Conservation (phyloP, 2,113 vertebrate species). For the Lates calcarifer region DNA sequence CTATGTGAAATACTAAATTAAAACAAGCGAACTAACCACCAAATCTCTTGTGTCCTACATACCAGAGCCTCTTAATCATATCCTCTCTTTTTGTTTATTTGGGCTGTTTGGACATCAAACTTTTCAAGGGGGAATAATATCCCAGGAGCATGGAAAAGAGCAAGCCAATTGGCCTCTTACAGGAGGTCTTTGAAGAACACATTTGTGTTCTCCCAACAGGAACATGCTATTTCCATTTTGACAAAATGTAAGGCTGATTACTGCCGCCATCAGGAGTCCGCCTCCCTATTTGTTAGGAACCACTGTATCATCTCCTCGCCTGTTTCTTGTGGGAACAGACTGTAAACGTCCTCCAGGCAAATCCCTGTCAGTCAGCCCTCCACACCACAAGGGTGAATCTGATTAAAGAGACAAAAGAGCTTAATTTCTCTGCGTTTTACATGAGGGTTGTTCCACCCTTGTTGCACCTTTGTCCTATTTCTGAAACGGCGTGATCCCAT, state of each 20-base stretch:
- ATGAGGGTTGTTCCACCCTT: slow-evolving; percentile 32
- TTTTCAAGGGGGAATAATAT: slow-evolving; percentile 73
- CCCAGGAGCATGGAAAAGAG: slow-evolving; percentile 69
- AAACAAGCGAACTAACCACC: slow-evolving; percentile 48
- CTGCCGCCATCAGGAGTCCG: slow-evolving; percentile 42
- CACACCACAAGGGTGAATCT: slow-evolving; percentile 26
- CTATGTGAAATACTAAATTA: slow-evolving; percentile 24
- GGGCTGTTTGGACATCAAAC: slow-evolving; percentile 72
- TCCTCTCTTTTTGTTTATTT: slow-evolving; percentile 77
- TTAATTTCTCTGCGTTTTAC: slow-evolving; percentile 30
- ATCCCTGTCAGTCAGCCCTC: slow-evolving; percentile 26
- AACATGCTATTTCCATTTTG: slow-evolving; percentile 63
- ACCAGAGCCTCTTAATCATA: slow-evolving; percentile 70
- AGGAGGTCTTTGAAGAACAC: slow-evolving; percentile 65
- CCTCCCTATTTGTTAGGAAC: slow-evolving; percentile 37
- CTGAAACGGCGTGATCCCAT: slow-evolving; percentile 44
- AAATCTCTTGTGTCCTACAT: slow-evolving; percentile 67
- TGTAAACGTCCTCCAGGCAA: slow-evolving; percentile 31
- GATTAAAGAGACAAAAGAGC: slow-evolving; percentile 47
- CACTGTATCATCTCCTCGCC: slow-evolving; percentile 56
- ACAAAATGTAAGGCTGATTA: slow-evolving; percentile 68
- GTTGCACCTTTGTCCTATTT: slow-evolving; percentile 42
- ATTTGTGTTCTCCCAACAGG: slow-evolving; percentile 64
- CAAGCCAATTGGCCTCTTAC: slow-evolving; percentile 55
- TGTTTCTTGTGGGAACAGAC: slow-evolving; percentile 53